phyloP scores from a whole-genome alignment of 2,797 vertebrate genomes.

The Acropternis orthonyx region DNA sequence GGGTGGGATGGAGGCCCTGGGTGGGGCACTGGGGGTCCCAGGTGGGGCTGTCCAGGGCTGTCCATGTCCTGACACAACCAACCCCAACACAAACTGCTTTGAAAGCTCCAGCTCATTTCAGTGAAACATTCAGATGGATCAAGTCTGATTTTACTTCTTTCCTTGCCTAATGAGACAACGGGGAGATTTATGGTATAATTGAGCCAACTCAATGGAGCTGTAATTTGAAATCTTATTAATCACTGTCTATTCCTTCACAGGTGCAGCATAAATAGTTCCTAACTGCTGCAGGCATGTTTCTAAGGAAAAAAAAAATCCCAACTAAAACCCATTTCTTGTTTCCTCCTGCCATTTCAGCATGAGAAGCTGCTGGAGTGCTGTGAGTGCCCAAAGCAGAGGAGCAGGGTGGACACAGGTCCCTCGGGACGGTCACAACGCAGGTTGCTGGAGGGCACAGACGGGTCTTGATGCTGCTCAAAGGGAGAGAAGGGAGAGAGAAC shows the following conservation, averaged over 20 bases:
- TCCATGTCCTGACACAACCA: neutral
- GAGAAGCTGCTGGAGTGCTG: neutral
- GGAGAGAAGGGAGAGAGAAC: neutral
- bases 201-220: neutral
- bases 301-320: neutral
- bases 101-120: neutral
- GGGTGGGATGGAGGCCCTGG: neutral
- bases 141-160: constrained; percentile 1
- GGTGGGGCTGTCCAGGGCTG: neutral
- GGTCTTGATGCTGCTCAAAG: rapidly evolving
- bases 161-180: constrained; percentile 6
- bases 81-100: neutral
- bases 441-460: neutral
- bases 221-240: constrained; percentile 50
- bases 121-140: neutral
- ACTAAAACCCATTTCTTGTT: neutral
- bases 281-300: neutral
- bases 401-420: neutral
- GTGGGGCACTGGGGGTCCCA: neutral
- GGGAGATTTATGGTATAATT: constrained; percentile 21
- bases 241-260: neutral
- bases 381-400: neutral
- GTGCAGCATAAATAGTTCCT: neutral
- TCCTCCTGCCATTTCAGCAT: neutral
- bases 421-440: rapidly evolving